Evolutionary conservation across 2,888 invertebrate species (phyloP).

Genomic region (Horisme vitalbata): DNA sequence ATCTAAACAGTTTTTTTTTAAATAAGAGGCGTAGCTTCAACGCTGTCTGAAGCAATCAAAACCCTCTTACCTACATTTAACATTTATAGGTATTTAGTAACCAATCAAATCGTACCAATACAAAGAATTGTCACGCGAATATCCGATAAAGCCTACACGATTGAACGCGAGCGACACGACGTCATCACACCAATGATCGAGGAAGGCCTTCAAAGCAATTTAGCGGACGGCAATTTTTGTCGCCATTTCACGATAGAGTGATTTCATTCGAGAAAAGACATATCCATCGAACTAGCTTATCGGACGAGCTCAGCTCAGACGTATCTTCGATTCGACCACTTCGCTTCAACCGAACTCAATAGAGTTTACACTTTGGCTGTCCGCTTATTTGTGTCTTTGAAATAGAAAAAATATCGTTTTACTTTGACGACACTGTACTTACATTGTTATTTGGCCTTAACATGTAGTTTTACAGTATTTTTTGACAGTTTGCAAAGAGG

Average conservation of each 20-base stretch:
- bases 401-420: neutral
- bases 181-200: constrained; percentile 47
- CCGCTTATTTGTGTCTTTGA: constrained; percentile 10
- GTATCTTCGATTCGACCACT: constrained; percentile 53
- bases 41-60: too few species aligned
- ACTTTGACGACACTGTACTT: neutral
- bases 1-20: too few species aligned
- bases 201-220: constrained; percentile 56
- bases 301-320: constrained; percentile 48
- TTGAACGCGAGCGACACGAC: constrained; percentile 44
- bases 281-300: constrained; percentile 60
- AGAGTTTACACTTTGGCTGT: constrained; percentile 32
- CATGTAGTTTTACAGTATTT: too few species aligned
- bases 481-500: too few species aligned
- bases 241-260: constrained; percentile 64
- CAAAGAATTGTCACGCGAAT: constrained; percentile 27
- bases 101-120: constrained; percentile 17
- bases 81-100: constrained; percentile 1
- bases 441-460: too few species aligned
- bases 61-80: too few species aligned
- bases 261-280: constrained; percentile 60
- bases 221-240: constrained; percentile 62
- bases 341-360: constrained; percentile 32
- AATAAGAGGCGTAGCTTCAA: too few species aligned
- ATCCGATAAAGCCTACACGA: constrained; percentile 32